phyloP scores from a whole-genome alignment of 2,113 vertebrate genomes.

The Chloropsis hardwickii region DNA sequence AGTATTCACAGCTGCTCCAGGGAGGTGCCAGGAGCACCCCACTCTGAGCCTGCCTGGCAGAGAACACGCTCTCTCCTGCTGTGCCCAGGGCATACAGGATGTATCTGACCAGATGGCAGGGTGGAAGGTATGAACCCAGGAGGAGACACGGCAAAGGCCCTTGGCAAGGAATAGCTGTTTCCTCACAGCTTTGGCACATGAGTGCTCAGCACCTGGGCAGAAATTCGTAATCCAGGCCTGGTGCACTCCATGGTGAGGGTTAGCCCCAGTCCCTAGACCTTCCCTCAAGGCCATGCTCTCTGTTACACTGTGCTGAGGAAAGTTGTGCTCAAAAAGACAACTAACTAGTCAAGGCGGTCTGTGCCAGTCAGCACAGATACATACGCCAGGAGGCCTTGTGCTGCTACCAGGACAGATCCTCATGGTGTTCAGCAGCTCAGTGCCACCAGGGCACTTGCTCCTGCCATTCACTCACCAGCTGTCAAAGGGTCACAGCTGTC shows the following conservation, averaged over 20 bases:
- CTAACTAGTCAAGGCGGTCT: background rate
- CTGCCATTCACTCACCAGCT: background rate
- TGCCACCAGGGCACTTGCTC: background rate
- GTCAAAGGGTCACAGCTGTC: background rate
- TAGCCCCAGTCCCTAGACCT: background rate
- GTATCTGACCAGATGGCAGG: background rate
- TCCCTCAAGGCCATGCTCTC: background rate
- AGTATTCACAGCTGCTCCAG: background rate
- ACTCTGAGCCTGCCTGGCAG: background rate
- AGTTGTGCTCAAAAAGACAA: background rate
- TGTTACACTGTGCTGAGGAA: background rate
- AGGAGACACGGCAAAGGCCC: background rate
- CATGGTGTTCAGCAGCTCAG: background rate
- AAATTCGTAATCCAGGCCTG: background rate
- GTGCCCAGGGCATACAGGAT: background rate
- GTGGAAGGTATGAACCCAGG: background rate
- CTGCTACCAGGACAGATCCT: background rate
- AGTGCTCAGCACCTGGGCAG: background rate
- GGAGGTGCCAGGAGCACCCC: background rate
- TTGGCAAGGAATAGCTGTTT: background rate
- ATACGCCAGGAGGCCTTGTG: background rate
- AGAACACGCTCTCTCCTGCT: background rate
- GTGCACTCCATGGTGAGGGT: background rate
- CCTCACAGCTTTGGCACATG: slow-evolving; percentile 18
- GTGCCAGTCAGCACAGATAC: background rate